Evolutionary conservation across 2,113 vertebrate genomes (phyloP).

Genomic region (Terrapene triunguis): DNA sequence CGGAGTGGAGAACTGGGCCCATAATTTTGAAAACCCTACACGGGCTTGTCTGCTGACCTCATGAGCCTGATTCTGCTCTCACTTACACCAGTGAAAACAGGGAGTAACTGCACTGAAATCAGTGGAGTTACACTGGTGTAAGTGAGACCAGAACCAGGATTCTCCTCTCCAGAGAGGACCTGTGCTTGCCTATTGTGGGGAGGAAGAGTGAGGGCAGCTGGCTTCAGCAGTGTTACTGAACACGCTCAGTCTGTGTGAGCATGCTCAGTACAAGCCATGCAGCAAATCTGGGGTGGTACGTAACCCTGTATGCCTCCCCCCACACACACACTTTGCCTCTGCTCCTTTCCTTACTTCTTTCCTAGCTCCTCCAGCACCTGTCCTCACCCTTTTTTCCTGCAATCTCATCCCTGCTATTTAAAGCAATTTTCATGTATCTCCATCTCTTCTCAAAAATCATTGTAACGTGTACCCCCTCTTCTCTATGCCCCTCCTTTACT

Average conservation of each 20-base stretch:
- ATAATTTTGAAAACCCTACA: neutral
- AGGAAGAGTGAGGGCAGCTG: too few species aligned
- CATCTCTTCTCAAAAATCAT: neutral
- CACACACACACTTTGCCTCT: too few species aligned
- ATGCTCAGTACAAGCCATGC: too few species aligned
- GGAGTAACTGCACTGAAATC: neutral
- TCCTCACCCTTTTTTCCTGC: rapidly evolving
- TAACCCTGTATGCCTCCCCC: too few species aligned
- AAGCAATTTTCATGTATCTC: neutral
- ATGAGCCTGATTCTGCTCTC: neutral
- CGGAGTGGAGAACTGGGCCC: neutral
- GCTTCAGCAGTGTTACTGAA: too few species aligned
- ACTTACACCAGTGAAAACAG: neutral
- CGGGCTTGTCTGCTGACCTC: neutral
- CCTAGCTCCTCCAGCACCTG: neutral
- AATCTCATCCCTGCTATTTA: neutral
- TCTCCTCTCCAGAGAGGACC: neutral
- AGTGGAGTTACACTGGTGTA: neutral
- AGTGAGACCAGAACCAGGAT: neutral
- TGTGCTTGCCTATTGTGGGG: too few species aligned
- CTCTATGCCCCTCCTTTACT: neutral
- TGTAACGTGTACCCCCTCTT: neutral
- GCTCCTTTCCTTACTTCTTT: neutral
- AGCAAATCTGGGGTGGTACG: too few species aligned
- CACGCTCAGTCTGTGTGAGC: too few species aligned